These are phyloP conservation scores for Lonchura striata DNA, from an alignment of 2,113 vertebrate species.

Conservation along the genomic window DNA sequence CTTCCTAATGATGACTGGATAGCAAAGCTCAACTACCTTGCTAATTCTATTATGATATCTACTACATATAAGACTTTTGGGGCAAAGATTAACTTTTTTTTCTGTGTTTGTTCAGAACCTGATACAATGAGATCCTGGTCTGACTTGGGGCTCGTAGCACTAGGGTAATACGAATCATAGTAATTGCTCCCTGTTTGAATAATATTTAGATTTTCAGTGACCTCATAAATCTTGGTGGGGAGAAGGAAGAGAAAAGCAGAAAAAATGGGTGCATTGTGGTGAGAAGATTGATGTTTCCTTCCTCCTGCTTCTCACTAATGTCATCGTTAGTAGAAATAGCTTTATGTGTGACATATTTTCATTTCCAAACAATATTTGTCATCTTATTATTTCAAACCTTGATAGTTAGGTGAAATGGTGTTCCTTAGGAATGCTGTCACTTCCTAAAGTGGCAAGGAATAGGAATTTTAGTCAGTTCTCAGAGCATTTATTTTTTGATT, in stretches of 20 bases:
- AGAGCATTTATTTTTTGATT: not conserved
- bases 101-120: constrained; percentile 70
- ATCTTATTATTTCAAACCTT: constrained; percentile 20
- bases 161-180: constrained; percentile 66
- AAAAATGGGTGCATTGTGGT: not conserved
- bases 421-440: not conserved
- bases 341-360: not conserved
- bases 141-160: constrained; percentile 67
- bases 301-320: constrained; percentile 20
- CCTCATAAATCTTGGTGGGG: not conserved
- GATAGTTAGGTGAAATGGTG: not conserved
- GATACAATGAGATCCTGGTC: constrained; percentile 66
- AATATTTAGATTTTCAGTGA: constrained; percentile 46
- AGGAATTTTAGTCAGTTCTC: not conserved
- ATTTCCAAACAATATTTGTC: not conserved
- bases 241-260: constrained; percentile 11
- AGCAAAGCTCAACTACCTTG: constrained; percentile 19
- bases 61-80: constrained; percentile 18
- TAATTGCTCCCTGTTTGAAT: constrained; percentile 63
- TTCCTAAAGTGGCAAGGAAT: not conserved
- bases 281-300: constrained; percentile 22
- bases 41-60: constrained; percentile 47
- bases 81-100: constrained; percentile 61
- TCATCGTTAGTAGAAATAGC: not conserved
- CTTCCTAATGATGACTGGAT: constrained; percentile 8